Conservation (phyloP, 1,140 invertebrate species). For the Eumeta japonica region DNA sequence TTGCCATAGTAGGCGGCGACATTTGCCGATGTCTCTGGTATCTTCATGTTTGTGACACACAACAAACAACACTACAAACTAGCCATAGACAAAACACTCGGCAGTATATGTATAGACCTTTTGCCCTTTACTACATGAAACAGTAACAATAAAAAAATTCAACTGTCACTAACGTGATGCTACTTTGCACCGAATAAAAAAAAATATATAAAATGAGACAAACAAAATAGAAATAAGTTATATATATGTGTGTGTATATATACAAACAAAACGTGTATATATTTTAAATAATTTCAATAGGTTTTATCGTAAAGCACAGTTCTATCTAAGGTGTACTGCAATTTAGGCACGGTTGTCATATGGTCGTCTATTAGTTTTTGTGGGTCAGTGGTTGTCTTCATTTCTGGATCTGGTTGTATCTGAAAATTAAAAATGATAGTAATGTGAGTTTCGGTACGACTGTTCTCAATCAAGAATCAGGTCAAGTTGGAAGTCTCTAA, state of each 20-base stretch:
- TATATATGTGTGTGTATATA: too few species aligned
- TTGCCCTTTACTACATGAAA: constrained; percentile 2
- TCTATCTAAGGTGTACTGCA: constrained; percentile 7
- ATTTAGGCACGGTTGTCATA: constrained; percentile 27
- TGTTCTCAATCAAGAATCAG: constrained; percentile 1
- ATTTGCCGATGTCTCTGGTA: constrained; percentile 40
- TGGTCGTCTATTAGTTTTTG: constrained; percentile 12
- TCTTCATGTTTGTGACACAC: constrained; percentile 39
- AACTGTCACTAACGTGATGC: too few species aligned
- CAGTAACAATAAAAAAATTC: constrained; percentile 4
- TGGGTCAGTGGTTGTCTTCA: constrained; percentile 17
- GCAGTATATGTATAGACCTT: constrained; percentile 4
- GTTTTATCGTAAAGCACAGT: too few species aligned
- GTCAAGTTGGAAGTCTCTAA: neutral
- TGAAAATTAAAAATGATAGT: constrained; percentile 12
- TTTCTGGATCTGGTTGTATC: constrained; percentile 15
- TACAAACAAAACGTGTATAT: too few species aligned
- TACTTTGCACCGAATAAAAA: too few species aligned
- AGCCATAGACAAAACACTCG: constrained; percentile 16
- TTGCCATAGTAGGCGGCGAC: constrained; percentile 47
- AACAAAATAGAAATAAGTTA: too few species aligned
- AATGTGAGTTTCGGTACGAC: neutral
- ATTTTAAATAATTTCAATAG: too few species aligned
- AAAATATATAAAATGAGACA: too few species aligned
- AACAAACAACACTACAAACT: constrained; percentile 11